Conservation (phyloP, 2,888 invertebrate genomes). For the Uloborus plumipes region DNA sequence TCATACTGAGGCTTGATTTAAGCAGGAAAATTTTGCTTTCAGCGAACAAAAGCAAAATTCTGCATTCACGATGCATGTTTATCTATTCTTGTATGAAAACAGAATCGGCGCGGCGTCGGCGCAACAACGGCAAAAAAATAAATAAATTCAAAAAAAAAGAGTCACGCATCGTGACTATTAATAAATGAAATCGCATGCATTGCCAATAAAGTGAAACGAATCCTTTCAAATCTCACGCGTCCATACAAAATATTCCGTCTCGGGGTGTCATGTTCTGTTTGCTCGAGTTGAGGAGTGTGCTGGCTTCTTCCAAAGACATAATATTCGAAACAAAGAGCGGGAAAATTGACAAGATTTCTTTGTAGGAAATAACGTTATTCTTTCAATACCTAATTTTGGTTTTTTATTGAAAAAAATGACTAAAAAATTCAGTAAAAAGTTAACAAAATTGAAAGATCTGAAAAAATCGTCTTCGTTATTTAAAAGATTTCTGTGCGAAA, state of each 20-base stretch:
- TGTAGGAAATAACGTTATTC: too few relatives aligned
- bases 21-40: slow-evolving; percentile 37
- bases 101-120: neutral
- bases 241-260: slow-evolving; percentile 19
- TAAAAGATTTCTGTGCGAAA: too few relatives aligned
- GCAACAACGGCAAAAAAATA: slow-evolving; percentile 19
- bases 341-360: neutral
- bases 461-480: too few relatives aligned
- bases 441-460: too few relatives aligned
- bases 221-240: slow-evolving; percentile 26
- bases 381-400: too few relatives aligned
- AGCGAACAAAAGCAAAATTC: slow-evolving; percentile 41
- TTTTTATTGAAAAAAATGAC: too few relatives aligned
- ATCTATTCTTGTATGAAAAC: slow-evolving; percentile 15
- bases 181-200: slow-evolving; percentile 30
- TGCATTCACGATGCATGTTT: neutral
- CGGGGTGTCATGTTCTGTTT: neutral
- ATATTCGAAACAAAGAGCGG: neutral
- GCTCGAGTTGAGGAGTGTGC: neutral
- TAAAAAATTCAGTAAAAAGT: too few relatives aligned
- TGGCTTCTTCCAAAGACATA: neutral
- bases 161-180: slow-evolving; percentile 21
- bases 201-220: slow-evolving; percentile 45
- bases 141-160: neutral
- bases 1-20: too few relatives aligned